Percentiles rank a stretch among this genome's conserved stretches.
These are phyloP conservation scores for Mustela nigripes DNA, from an alignment of 2,113 vertebrate genomes.

Conservation along the genomic window DNA sequence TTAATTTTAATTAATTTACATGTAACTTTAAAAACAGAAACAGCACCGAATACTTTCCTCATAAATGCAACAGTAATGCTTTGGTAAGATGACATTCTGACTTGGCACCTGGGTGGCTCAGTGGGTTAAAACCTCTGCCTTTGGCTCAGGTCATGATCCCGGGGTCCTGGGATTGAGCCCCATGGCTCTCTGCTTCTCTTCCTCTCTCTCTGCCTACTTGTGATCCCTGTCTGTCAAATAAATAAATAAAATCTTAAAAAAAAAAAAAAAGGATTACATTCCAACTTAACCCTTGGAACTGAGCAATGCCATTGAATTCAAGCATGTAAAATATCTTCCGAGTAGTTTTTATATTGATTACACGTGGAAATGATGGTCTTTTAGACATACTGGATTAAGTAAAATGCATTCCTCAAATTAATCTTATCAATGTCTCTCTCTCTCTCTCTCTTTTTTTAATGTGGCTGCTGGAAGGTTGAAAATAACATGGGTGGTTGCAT, in stretches of 20 bases:
- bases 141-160: no score
- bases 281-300: not conserved
- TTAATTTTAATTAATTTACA: not conserved
- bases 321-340: not conserved
- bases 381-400: not conserved
- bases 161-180: no score
- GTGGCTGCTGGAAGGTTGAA: not conserved
- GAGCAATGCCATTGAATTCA: not conserved
- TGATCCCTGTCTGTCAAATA: no score
- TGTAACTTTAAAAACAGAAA: not conserved
- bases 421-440: not conserved
- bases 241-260: no score
- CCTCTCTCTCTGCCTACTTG: no score
- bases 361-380: not conserved
- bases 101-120: no score
- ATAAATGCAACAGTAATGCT: not conserved
- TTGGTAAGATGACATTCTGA: not conserved
- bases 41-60: not conserved
- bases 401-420: not conserved
- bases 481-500: rapidly evolving
- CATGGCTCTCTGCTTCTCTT: no score
- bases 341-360: not conserved
- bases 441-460: not conserved
- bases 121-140: no score
- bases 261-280: no score